phyloP scores from a whole-genome alignment of 2,888 invertebrate species.

The Leistus spinibarbis region DNA sequence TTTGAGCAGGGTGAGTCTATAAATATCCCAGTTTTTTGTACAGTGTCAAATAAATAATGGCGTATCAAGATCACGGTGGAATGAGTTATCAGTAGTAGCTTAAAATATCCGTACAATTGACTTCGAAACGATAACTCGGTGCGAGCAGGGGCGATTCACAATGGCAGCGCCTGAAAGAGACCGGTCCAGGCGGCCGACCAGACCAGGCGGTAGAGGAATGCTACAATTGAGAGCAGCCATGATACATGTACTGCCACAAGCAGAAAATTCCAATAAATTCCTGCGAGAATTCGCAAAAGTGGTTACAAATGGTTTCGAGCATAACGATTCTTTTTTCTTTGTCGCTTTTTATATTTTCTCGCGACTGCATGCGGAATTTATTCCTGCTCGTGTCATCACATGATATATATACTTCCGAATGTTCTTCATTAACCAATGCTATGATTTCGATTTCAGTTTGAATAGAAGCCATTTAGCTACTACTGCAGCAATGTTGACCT shows the following conservation, averaged over 20 bases:
- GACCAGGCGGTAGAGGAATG: conserved; percentile 14
- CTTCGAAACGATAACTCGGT: conserved; percentile 17
- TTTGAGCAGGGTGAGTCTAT: background rate
- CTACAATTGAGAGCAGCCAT: conserved; percentile 36
- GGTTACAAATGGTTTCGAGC: conserved; percentile 27
- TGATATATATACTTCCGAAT: conserved; percentile 21
- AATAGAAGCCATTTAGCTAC: background rate
- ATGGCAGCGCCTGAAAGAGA: conserved; percentile 2
- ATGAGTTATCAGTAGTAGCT: conserved; percentile 20
- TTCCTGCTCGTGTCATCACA: conserved; percentile 24
- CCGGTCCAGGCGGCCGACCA: too few relatives aligned
- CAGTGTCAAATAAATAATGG: conserved; percentile 23
- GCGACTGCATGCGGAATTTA: conserved; percentile 31
- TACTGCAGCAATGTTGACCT: background rate
- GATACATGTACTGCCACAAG: conserved; percentile 37
- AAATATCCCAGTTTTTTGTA: conserved; percentile 6
- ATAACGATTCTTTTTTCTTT: conserved; percentile 20
- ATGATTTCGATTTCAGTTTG: background rate
- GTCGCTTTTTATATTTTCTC: background rate
- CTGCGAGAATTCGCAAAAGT: conserved; percentile 30
- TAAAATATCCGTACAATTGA: conserved; percentile 26
- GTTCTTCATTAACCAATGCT: background rate
- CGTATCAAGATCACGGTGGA: conserved; percentile 25
- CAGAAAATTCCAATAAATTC: conserved; percentile 37
- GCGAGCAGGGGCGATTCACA: background rate